Percentiles rank a stretch among this genome's conserved stretches.
These are phyloP conservation scores for Micoletzkya japonica DNA, from an alignment of 2,888 invertebrate species.

Conservation along the genomic window DNA sequence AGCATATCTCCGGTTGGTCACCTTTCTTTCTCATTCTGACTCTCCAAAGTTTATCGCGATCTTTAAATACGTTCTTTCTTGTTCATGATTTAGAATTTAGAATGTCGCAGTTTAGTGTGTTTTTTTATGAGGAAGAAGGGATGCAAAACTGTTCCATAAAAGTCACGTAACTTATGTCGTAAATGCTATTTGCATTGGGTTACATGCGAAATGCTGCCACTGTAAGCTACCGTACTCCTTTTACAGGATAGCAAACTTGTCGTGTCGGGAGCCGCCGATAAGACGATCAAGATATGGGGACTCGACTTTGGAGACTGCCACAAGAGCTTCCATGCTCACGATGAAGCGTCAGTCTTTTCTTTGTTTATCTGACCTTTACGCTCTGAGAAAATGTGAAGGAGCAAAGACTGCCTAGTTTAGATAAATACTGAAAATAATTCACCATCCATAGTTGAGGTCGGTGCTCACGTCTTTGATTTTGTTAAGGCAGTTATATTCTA, in stretches of 20 bases:
- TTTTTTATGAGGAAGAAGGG: too few relatives aligned
- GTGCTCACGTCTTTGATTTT: background rate
- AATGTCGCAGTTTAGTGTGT: too few relatives aligned
- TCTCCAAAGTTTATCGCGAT: background rate
- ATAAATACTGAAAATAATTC: too few relatives aligned
- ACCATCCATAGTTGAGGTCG: too few relatives aligned
- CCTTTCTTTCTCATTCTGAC: background rate
- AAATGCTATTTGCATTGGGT: background rate
- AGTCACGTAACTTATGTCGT: background rate
- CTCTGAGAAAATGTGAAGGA: too few relatives aligned
- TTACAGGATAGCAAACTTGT: conserved; percentile 72
- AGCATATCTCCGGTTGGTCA: conserved; percentile 76
- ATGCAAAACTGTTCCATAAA: too few relatives aligned
- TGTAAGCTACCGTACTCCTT: background rate
- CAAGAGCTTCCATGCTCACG: conserved; percentile 89
- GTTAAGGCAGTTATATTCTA: background rate
- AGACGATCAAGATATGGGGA: conserved; percentile 96
- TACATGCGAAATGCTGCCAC: background rate
- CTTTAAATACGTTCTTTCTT: background rate
- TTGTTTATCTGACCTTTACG: background rate
- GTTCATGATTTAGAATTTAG: background rate
- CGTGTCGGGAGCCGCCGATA: conserved; percentile 90
- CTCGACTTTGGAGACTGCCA: conserved; percentile 98
- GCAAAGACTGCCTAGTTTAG: too few relatives aligned
- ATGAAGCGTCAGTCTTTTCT: conserved; percentile 72